Conservation (phyloP, 2,113 vertebrate species). For the Oreochromis niloticus region DNA sequence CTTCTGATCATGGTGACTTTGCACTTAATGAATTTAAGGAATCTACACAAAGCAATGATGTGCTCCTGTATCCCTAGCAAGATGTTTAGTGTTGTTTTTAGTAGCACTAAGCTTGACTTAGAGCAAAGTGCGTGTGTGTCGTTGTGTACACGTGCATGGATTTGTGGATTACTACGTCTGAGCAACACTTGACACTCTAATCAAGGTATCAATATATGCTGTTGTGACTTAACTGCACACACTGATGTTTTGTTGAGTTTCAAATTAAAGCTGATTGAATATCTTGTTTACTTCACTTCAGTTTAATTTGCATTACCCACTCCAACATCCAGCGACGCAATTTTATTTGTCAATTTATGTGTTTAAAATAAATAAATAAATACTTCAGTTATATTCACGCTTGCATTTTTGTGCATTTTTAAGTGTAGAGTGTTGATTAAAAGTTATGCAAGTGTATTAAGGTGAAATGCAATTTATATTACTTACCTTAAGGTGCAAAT, state of each 20-base stretch:
- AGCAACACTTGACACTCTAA: slow-evolving; percentile 7
- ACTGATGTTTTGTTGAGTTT: not conserved
- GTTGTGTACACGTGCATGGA: not conserved
- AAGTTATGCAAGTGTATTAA: not conserved
- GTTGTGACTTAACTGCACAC: not conserved
- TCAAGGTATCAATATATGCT: slow-evolving; percentile 14
- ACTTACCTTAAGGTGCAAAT: not conserved
- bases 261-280: not conserved
- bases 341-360: not conserved
- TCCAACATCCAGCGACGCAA: not conserved
- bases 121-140: not conserved
- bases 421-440: not conserved
- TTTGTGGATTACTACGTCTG: not conserved
- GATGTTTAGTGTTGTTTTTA: not conserved
- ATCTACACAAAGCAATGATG: not conserved
- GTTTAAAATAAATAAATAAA: not conserved
- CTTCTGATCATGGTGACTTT: not conserved
- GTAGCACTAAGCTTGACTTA: not conserved
- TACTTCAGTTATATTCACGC: not conserved
- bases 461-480: not conserved
- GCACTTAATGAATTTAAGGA: not conserved
- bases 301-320: not conserved
- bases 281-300: not conserved
- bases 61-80: not conserved
- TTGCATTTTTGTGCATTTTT: not conserved